Base-by-base conservation (phyloP, 2,797 vertebrate species). In the Lagorchestes hirsutus region DNA sequence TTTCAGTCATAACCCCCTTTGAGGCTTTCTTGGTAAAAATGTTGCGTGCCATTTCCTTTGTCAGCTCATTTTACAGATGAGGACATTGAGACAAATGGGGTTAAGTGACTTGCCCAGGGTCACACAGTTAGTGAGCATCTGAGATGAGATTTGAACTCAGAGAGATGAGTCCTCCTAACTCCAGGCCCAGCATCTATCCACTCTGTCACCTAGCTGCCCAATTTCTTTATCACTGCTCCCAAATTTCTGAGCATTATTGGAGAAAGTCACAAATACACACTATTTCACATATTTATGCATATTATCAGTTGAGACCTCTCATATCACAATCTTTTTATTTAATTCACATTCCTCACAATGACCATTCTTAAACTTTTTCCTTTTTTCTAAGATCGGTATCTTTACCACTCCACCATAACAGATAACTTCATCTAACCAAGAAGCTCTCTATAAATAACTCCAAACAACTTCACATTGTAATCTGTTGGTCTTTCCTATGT, bases 11-110 rank as follows among this genome's bases (percentile, higher is more conserved):
- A 34, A 67, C 13, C 34, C 13, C 31, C 34, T 67, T 67, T 67
- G 31, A 34, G 31, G 31, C 10, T 67, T 67, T 67, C 59, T 67
- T n/a, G 31, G 18, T 6, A 82, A 82, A 46, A 40, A 74, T 46
- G 46, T 5, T 82, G 67, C 46, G 8, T 82, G 18, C 67, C 22
- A 40, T 82, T 82, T 82, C n/a, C n/a, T 82, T 40, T 22, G 40
- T 18, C 8, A 40, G n/a, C 16, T 40, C 8, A 93, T 31, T 96
- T 95, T 95, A 6, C 54, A 97, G 50, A 93, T 92, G 34, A 97
- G 67, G 74, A 90, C 59, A 93, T 55, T 91, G n/a, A 95, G 97
- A 91, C 34, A 52, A 28, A 56, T 55, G 95, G 91, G 94, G n/a
- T 46, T 59, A 58, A 90, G 29, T 91, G 87, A 91, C 58, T 95